Conservation (phyloP, 2,888 invertebrate species). For the Rapana venosa region DNA sequence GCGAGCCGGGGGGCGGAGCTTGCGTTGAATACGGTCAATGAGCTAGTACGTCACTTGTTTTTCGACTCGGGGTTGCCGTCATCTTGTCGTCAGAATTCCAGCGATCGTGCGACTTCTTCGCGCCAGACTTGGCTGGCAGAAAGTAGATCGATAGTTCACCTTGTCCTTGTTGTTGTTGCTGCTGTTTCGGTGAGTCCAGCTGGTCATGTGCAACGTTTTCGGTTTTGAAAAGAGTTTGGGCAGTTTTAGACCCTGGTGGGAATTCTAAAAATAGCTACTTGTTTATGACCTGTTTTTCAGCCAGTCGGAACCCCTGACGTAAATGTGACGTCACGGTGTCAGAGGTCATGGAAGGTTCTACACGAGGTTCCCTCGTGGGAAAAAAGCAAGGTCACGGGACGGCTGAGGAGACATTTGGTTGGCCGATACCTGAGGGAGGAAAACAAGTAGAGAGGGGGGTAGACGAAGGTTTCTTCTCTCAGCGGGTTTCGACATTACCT, state of each 20-base stretch:
- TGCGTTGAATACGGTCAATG: constrained; percentile 30
- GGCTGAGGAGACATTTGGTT: background rate
- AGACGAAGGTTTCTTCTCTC: background rate
- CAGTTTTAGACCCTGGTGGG: background rate
- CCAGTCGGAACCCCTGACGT: constrained; percentile 30
- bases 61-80: constrained; percentile 22
- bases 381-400: background rate
- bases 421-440: background rate
- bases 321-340: constrained; percentile 38
- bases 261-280: background rate
- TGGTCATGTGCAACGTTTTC: background rate
- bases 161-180: background rate
- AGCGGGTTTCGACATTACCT: constrained; percentile 15
- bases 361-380: background rate
- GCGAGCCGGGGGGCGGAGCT: constrained; percentile 39
- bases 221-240: background rate
- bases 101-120: background rate
- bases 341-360: constrained; percentile 42
- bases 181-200: background rate
- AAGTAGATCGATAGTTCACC: background rate
- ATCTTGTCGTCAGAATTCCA: background rate
- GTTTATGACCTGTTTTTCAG: constrained; percentile 25
- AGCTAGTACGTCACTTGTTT: constrained; percentile 43
- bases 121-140: background rate
- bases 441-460: background rate